Evolutionary conservation across 2,888 invertebrate species (phyloP).

Genomic region (Villa cingulata): DNA sequence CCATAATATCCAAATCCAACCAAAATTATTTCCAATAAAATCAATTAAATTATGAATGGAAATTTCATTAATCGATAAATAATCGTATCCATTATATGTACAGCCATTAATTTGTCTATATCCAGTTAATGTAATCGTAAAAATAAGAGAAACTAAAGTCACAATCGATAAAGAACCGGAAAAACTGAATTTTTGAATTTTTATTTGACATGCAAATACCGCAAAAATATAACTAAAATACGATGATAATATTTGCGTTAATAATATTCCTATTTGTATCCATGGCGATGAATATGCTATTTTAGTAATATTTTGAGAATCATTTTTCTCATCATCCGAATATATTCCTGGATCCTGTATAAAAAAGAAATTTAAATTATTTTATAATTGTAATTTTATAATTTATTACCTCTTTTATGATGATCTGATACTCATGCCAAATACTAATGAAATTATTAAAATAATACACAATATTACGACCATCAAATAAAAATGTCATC

Average conservation of each 20-base stretch:
- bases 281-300: conserved; percentile 19
- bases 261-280: conserved; percentile 42
- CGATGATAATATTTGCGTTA: conserved; percentile 52
- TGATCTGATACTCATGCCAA: conserved; percentile 41
- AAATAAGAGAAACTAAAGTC: conserved; percentile 56
- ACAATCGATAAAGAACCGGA: conserved; percentile 68
- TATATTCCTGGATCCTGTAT: neutral
- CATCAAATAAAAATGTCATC: conserved; percentile 45
- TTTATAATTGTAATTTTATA: neutral
- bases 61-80: conserved; percentile 75
- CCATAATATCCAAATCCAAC: conserved; percentile 72
- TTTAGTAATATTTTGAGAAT: conserved; percentile 5
- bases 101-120: conserved; percentile 53
- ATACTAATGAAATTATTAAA: conserved; percentile 39
- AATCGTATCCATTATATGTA: conserved; percentile 48
- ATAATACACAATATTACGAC: conserved; percentile 22
- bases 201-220: conserved; percentile 77
- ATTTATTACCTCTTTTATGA: conserved; percentile 38
- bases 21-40: conserved; percentile 46
- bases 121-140: conserved; percentile 53
- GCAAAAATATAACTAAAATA: conserved; percentile 53
- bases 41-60: conserved; percentile 42
- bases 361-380: neutral
- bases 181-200: conserved; percentile 78
- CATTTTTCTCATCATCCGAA: conserved; percentile 5